Evolutionary conservation across 1,140 invertebrate genomes (phyloP), one percentile per base, ranked within the genome.

Genomic region (Leptinotarsa undecemlineata): DNA sequence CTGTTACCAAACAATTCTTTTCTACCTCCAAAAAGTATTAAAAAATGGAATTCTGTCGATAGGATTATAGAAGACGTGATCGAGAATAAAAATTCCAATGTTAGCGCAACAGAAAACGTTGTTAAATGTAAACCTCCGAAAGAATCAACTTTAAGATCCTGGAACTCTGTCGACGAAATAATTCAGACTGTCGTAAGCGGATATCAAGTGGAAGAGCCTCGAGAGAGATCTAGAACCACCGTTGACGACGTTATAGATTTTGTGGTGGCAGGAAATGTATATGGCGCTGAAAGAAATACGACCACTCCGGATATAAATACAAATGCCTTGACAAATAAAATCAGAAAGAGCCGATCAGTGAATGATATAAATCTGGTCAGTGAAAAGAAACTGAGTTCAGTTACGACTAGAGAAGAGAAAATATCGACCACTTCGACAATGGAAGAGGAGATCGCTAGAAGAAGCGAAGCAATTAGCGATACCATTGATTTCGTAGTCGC

Each of bases 231-330:
- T 61, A 73, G 74, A 71, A 79, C 23, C 23, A 67, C 77, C 8
- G 68, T 80, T 11, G 79, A 80, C 66, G 72, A 79, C 23, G 76
- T 75, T 19, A 80, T 80, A 20, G 79, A 80, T 57, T 76, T 33
- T 72, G 79, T 80, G 21, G 76, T 79, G 15, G 51, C 17, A 75
- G 62, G 48, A 57, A 57, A 17, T n/a, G 42, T 20, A 21, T 51
- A 4, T 26, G 14, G 3, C 23, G 33, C 5, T 33, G n/a, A 21
- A 57, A 51, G 17, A 74, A 26, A 19, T 6, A 23, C 61, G 26
- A 67, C 11, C 19, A 23, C 23, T 63, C 19, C 48, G n/a, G 23
- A 72, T 61, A 68, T 11, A 67, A 4, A 19, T n/a, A 72, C 42
- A 64, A 67, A 64, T 62, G 60, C 60, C 21, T 62, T 8, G 21